These are phyloP conservation scores for Rutilus rutilus DNA, from an alignment of 2,113 vertebrate genomes.

Conservation along the genomic window DNA sequence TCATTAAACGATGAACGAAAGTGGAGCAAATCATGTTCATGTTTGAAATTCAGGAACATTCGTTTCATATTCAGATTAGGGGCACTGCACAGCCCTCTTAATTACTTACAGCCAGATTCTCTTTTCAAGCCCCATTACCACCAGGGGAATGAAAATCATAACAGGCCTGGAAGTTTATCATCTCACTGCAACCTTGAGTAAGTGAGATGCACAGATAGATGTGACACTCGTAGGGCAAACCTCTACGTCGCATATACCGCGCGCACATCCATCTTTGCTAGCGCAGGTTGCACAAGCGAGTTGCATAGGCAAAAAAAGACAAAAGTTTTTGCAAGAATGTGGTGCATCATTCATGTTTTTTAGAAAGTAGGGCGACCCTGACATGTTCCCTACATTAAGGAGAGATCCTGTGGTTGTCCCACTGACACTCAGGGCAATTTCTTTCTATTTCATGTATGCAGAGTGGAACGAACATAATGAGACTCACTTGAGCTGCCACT, in stretches of 20 bases:
- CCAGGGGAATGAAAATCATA: constrained; percentile 48
- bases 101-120: constrained; percentile 57
- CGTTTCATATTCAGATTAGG: constrained; percentile 52
- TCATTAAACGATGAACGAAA: constrained; percentile 30
- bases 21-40: constrained; percentile 10
- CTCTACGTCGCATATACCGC: background rate
- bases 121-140: constrained; percentile 58
- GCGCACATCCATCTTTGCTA: background rate
- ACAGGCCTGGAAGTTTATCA: constrained; percentile 58
- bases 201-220: constrained; percentile 39
- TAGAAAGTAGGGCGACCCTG: constrained; percentile 44
- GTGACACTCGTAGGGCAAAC: constrained; percentile 36
- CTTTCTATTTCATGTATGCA: constrained; percentile 44
- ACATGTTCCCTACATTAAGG: constrained; percentile 27
- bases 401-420: constrained; percentile 38
- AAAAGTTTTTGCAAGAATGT: constrained; percentile 54
- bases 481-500: constrained; percentile 40
- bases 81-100: constrained; percentile 54
- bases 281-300: background rate
- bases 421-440: constrained; percentile 26
- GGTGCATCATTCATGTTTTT: constrained; percentile 44
- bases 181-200: constrained; percentile 48
- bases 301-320: background rate
- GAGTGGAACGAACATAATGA: constrained; percentile 43
- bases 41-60: constrained; percentile 43